phyloP scores from a whole-genome alignment of 2,888 invertebrate species.

The Xiphydria camelus region DNA sequence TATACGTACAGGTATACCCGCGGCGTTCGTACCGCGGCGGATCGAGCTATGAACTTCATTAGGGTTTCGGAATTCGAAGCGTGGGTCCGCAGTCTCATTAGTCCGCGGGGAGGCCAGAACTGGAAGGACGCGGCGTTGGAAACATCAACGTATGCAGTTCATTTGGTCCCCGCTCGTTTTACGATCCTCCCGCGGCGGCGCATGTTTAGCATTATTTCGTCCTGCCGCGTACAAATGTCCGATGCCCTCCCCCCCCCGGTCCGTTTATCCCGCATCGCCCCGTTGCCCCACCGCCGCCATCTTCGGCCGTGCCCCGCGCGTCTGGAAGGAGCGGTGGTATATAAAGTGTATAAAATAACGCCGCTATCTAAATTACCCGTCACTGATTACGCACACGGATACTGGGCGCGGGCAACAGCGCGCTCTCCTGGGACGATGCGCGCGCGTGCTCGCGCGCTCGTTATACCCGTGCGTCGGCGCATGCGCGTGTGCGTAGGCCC shows the following conservation, averaged over 20 bases:
- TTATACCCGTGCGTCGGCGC: neutral
- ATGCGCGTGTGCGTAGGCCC: too few species aligned
- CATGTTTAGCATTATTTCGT: constrained; percentile 46
- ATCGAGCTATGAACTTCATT: constrained; percentile 38
- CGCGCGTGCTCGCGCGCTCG: neutral
- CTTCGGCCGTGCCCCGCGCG: neutral
- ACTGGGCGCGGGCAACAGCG: neutral
- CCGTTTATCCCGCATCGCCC: constrained; percentile 10
- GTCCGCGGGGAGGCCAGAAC: constrained; percentile 4
- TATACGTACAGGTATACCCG: too few species aligned
- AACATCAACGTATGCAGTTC: constrained; percentile 50
- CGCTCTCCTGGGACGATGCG: neutral
- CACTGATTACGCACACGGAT: constrained; percentile 29
- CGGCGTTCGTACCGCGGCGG: too few species aligned
- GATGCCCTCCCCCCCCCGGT: constrained; percentile 12
- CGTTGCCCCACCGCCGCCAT: neutral
- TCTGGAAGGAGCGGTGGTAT: constrained; percentile 19
- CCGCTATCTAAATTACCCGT: constrained; percentile 45
- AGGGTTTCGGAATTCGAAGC: constrained; percentile 36
- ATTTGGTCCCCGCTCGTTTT: constrained; percentile 46
- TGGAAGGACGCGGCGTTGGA: constrained; percentile 29
- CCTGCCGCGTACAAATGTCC: constrained; percentile 26
- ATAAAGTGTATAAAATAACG: constrained; percentile 41
- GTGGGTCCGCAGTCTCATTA: constrained; percentile 38
- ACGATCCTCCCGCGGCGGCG: constrained; percentile 40